Evolutionary conservation across 2,888 invertebrate species (phyloP), one percentile per base, ranked within the genome.

Genomic region (Tromatobia lineatoria): DNA sequence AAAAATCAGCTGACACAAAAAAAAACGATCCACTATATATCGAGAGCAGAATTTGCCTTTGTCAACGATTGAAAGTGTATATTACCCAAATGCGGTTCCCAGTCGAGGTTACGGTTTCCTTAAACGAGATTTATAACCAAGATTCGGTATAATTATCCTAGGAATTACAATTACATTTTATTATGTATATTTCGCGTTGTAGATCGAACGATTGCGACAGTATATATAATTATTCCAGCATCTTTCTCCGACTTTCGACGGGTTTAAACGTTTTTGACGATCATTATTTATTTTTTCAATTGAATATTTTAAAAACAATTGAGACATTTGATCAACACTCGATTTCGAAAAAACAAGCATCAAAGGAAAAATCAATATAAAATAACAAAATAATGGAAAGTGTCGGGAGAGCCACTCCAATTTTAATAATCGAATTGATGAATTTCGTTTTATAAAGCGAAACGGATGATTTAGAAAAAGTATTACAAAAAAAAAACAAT

Each of bases 61-160:
- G 78, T 78, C 82, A 82, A 82, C 73, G 73, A 82, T 78, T 78
- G 82, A 82, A 82, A 82, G 78, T 82, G 57, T 78, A 81, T 81
- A 71, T 71, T 77, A 66, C 54, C 69, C 69, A 52, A 73, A 77
- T 69, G 74, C 61, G 74, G 57, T 76, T 77, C 71, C 67, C 67
- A 73, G 61, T 71, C 70, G 75, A 38, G 69, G 61, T 69, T 81
- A 38, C 61, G 45, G 67, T 57, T 59, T 80, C 52, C 38, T 64
- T 64, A 18, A 75, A 34, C 61, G 69, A 75, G 61, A 54, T 70
- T 54, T 15, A 38, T 38, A 61, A 70, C 50, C 64, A 64, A 50
- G 50, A 75, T 75, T 75, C 64, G 74, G 50, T 75, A 74, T 61
- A 74, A 64, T 74, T 74, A 45, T 74, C 47, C 34, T 61, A 64